phyloP scores from a whole-genome alignment of 2,888 invertebrate species.

The Microplitis manilae region DNA sequence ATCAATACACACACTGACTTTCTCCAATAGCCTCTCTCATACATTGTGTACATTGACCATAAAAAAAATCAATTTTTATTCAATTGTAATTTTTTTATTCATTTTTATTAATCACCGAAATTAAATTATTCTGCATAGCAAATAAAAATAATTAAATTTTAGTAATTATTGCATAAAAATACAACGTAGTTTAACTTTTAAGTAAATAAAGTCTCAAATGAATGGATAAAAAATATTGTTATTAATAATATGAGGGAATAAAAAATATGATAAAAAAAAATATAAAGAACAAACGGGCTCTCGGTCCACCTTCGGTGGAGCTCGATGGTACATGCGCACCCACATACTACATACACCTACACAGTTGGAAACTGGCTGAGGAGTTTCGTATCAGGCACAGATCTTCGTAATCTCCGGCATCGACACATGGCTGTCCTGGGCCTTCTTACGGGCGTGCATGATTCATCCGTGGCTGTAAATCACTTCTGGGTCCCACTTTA shows the following conservation, averaged over 20 bases:
- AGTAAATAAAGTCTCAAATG: too few relatives aligned
- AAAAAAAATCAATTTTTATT: constrained; percentile 8
- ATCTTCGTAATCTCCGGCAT: constrained; percentile 67
- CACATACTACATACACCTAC: constrained; percentile 61
- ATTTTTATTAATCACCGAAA: background rate
- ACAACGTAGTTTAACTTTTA: background rate
- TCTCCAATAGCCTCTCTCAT: constrained; percentile 52
- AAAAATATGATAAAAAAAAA: constrained; percentile 6
- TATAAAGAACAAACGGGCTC: constrained; percentile 28
- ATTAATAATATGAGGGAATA: constrained; percentile 21
- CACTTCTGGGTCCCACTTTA: constrained; percentile 50
- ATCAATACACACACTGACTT: constrained; percentile 50
- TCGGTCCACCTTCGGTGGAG: constrained; percentile 42
- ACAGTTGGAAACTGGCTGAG: constrained; percentile 40
- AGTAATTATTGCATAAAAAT: background rate
- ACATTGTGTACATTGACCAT: background rate
- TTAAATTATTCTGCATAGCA: constrained; percentile 37
- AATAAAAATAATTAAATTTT: constrained; percentile 44
- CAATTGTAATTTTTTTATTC: background rate
- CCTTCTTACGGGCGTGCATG: constrained; percentile 61
- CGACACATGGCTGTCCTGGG: constrained; percentile 61
- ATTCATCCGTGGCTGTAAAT: constrained; percentile 61
- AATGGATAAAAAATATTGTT: background rate
- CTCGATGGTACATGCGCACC: constrained; percentile 55
- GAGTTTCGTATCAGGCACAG: constrained; percentile 60